Evolutionary conservation across 2,888 invertebrate genomes (phyloP).

Genomic region (Trichogramma dendrolimi): DNA sequence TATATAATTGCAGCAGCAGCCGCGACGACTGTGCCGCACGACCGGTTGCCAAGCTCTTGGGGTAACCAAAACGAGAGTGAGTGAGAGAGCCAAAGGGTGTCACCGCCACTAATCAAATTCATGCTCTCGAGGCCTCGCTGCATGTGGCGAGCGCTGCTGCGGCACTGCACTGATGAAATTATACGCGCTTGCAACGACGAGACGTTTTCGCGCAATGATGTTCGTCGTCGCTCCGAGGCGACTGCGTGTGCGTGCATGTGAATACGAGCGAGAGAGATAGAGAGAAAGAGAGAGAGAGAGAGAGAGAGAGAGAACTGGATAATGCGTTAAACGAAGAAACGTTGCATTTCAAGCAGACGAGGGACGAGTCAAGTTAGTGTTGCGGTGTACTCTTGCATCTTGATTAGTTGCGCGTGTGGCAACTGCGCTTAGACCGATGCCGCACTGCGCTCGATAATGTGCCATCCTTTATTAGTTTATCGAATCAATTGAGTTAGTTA

Average conservation of each 20-base stretch:
- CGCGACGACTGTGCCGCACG: slow-evolving; percentile 37
- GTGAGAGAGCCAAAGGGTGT: slow-evolving; percentile 44
- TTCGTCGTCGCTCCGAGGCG: background rate
- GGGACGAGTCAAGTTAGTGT: too few species aligned
- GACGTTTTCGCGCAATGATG: too few species aligned
- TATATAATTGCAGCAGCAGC: slow-evolving; percentile 31
- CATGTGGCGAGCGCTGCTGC: background rate
- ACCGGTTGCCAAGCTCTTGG: slow-evolving; percentile 37
- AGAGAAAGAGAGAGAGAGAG: background rate
- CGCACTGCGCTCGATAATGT: background rate
- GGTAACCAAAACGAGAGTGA: slow-evolving; percentile 40
- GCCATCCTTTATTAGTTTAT: background rate
- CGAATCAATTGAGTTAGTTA: background rate
- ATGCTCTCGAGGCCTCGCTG: slow-evolving; percentile 35
- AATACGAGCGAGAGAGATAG: background rate
- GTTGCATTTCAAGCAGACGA: too few species aligned
- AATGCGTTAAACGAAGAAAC: too few species aligned
- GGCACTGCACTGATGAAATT: slow-evolving; percentile 48
- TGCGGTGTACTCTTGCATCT: too few species aligned
- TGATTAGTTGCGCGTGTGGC: too few species aligned
- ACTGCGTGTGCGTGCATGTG: background rate
- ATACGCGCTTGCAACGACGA: slow-evolving; percentile 49
- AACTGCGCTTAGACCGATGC: background rate
- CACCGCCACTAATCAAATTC: slow-evolving; percentile 51
- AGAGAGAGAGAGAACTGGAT: background rate